phyloP scores from a whole-genome alignment of 2,797 vertebrate species.

The Cyclura pinguis region DNA sequence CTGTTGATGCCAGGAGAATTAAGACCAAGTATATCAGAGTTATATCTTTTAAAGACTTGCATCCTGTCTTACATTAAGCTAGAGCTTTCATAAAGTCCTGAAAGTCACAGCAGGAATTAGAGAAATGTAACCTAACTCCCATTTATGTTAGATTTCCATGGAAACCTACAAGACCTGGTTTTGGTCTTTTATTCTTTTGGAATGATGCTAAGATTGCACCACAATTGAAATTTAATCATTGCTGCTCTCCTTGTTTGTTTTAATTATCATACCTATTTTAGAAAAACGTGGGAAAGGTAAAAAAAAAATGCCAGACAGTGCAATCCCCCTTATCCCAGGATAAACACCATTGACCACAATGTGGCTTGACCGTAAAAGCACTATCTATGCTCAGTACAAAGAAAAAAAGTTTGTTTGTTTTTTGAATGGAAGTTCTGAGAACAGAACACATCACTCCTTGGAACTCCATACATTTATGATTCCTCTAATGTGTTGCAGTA shows the following conservation, averaged over 20 bases:
- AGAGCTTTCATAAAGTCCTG: slow-evolving; percentile 54
- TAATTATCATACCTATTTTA: not conserved
- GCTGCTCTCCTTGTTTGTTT: slow-evolving; percentile 25
- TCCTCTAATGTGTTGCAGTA: not conserved
- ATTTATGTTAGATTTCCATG: slow-evolving; percentile 63
- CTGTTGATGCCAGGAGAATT: slow-evolving; percentile 12
- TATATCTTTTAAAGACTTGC: slow-evolving; percentile 40
- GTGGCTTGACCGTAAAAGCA: slow-evolving; percentile 19
- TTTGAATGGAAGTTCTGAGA: not conserved
- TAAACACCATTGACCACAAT: not conserved
- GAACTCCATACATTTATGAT: not conserved
- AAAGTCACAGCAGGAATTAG: slow-evolving; percentile 60
- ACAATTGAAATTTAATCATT: slow-evolving; percentile 52
- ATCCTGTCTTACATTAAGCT: slow-evolving; percentile 54
- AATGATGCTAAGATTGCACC: slow-evolving; percentile 45
- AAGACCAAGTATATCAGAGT: slow-evolving; percentile 46
- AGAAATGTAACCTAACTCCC: slow-evolving; percentile 51
- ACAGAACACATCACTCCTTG: not conserved
- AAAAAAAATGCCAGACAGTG: not conserved
- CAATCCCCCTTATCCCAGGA: not conserved
- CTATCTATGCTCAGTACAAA: slow-evolving; percentile 19
- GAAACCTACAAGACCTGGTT: slow-evolving; percentile 56
- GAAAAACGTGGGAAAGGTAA: not conserved
- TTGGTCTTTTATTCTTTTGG: slow-evolving; percentile 41
- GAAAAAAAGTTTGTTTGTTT: not conserved